A percentile compares a stretch with the other conserved stretches of the same genome.
Evolutionary conservation across 2,888 invertebrate genomes (phyloP).

Genomic region (Thymelicus acteon): DNA sequence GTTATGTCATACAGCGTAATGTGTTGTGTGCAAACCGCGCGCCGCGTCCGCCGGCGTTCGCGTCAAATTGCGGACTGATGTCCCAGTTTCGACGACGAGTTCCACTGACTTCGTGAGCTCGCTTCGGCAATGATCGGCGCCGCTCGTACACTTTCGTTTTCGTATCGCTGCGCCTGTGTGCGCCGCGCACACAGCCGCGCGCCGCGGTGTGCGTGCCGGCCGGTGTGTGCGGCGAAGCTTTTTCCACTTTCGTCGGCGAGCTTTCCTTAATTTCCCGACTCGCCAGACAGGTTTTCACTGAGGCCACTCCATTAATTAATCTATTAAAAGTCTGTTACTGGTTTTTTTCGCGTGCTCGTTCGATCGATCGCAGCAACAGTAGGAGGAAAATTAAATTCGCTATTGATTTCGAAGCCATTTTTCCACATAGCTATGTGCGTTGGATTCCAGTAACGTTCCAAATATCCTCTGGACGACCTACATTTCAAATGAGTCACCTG

Average conservation of each 20-base stretch:
- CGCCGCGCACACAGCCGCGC: conserved; percentile 42
- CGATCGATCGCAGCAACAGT: conserved; percentile 31
- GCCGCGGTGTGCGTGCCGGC: conserved; percentile 49
- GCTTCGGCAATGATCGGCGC: conserved; percentile 81
- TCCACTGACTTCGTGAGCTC: conserved; percentile 83
- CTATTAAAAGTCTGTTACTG: conserved; percentile 40
- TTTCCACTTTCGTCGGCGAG: conserved; percentile 80
- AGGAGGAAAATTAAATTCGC: conserved; percentile 42
- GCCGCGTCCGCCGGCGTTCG: conserved; percentile 78
- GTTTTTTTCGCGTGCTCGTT: conserved; percentile 45
- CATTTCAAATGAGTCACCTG: conserved; percentile 39
- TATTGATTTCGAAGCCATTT: conserved; percentile 33
- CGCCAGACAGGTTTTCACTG: conserved; percentile 74
- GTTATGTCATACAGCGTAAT: conserved; percentile 81
- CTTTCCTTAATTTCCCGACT: conserved; percentile 80
- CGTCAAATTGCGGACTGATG: conserved; percentile 86
- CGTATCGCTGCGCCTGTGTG: conserved; percentile 67
- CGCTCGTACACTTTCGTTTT: conserved; percentile 84
- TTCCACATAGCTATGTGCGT: conserved; percentile 24
- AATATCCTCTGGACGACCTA: conserved; percentile 41
- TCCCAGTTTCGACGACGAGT: conserved; percentile 86
- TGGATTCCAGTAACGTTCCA: conserved; percentile 26
- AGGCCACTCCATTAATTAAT: conserved; percentile 45
- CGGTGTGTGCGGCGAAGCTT: conserved; percentile 57
- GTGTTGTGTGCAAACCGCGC: conserved; percentile 57